Percentiles rank a stretch among this genome's conserved stretches.
Conservation (phyloP, 2,888 invertebrate species). For the Ophioninae sp. region DNA sequence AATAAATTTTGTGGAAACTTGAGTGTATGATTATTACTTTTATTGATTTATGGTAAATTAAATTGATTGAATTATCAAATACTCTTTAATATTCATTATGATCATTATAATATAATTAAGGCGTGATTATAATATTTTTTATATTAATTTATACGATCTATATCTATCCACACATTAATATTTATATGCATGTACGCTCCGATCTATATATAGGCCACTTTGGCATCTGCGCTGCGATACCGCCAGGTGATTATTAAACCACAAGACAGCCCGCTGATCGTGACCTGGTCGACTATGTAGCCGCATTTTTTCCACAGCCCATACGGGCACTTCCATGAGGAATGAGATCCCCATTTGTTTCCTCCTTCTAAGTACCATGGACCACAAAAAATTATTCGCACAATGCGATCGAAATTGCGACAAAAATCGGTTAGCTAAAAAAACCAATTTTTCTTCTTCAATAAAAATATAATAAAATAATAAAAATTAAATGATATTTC, state of each 20-base stretch:
- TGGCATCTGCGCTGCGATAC: constrained; percentile 32
- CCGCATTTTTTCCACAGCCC: constrained; percentile 15
- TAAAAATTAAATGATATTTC: no score
- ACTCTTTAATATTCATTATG: no score
- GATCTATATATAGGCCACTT: constrained; percentile 10
- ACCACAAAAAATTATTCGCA: neutral
- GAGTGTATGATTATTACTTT: neutral
- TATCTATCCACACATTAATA: neutral
- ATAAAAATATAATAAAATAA: no score
- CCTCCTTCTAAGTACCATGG: neutral
- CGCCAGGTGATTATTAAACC: constrained; percentile 40
- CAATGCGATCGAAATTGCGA: neutral
- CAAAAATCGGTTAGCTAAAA: neutral
- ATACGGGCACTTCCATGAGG: constrained; percentile 5
- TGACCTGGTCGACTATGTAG: constrained; percentile 39
- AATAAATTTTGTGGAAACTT: no score
- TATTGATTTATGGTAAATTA: neutral
- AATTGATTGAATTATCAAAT: no score
- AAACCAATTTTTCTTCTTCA: no score
- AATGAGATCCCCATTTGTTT: neutral
- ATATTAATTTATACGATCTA: no score
- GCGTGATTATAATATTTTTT: no score
- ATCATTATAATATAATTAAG: no score
- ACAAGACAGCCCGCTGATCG: constrained; percentile 38
- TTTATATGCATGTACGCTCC: neutral